phyloP scores from a whole-genome alignment of 2,113 vertebrate genomes.

The Zapornia atra region DNA sequence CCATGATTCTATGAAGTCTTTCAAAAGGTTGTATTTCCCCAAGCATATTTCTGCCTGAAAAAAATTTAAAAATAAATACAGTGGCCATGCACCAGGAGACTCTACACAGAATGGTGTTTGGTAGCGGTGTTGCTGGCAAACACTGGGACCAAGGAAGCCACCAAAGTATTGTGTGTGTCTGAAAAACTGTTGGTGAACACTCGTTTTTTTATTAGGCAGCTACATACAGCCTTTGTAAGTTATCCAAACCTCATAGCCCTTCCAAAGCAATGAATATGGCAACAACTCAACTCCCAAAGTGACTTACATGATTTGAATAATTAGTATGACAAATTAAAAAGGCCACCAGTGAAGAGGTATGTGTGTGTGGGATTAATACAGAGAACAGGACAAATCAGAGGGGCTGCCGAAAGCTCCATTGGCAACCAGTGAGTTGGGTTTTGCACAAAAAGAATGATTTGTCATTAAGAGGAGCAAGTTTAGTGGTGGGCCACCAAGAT shows the following conservation, averaged over 20 bases:
- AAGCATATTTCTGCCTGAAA: neutral
- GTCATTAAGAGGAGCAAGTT: neutral
- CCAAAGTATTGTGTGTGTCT: neutral
- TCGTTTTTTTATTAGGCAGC: neutral
- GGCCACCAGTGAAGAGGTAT: neutral
- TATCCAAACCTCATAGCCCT: neutral
- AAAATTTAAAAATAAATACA: neutral
- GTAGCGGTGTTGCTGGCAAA: neutral
- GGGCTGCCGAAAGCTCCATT: neutral
- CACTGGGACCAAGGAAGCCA: neutral
- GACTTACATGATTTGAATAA: neutral
- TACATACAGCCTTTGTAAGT: neutral
- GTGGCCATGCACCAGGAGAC: rapidly evolving
- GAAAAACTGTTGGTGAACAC: neutral
- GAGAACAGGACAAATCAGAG: neutral
- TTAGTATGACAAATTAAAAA: neutral
- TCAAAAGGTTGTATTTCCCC: neutral
- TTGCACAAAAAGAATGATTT: neutral
- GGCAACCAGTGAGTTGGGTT: neutral
- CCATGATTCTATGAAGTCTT: neutral
- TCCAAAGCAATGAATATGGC: neutral
- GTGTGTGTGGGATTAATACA: neutral
- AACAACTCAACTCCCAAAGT: neutral
- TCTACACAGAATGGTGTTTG: neutral
- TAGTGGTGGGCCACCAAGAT: neutral